These are phyloP conservation scores for Orchesella cincta DNA, from an alignment of 1,140 invertebrate genomes.

Conservation along the genomic window DNA sequence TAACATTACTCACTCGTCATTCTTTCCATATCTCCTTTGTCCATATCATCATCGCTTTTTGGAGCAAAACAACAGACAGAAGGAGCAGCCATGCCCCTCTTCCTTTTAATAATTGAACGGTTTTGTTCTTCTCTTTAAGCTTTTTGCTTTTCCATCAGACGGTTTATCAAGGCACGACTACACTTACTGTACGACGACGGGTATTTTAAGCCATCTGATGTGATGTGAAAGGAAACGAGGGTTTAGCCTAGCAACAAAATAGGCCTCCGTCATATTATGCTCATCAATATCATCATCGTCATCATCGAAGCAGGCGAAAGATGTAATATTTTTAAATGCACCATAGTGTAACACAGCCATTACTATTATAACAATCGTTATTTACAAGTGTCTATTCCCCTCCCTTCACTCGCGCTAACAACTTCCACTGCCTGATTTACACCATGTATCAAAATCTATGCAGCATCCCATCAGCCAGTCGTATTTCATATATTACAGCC, in stretches of 20 bases:
- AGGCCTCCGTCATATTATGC: conserved; percentile 1
- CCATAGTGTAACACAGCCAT: conserved; percentile 13
- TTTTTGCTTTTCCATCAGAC: neutral
- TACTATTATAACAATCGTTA: conserved; percentile 29
- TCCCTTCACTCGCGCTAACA: neutral
- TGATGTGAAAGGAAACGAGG: neutral
- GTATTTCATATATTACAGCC: no score
- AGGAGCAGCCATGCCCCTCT: neutral
- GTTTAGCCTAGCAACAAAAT: conserved; percentile 15
- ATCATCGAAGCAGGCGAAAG: conserved; percentile 9
- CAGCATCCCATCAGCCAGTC: no score
- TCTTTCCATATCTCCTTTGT: no score
- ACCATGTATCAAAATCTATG: conserved; percentile 11
- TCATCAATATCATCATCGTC: conserved; percentile 25
- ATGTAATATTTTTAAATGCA: conserved; percentile 28
- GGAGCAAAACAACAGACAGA: no score
- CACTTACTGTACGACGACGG: neutral
- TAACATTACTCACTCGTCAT: no score
- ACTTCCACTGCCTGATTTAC: conserved; percentile 6
- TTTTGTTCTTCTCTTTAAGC: conserved; percentile 9
- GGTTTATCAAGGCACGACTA: neutral
- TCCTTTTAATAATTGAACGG: conserved; percentile 23
- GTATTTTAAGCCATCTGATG: neutral
- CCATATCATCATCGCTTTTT: no score
- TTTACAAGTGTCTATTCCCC: conserved; percentile 10